These are phyloP conservation scores for Heliconius erato DNA, from an alignment of 2,888 invertebrate genomes.

Conservation along the genomic window DNA sequence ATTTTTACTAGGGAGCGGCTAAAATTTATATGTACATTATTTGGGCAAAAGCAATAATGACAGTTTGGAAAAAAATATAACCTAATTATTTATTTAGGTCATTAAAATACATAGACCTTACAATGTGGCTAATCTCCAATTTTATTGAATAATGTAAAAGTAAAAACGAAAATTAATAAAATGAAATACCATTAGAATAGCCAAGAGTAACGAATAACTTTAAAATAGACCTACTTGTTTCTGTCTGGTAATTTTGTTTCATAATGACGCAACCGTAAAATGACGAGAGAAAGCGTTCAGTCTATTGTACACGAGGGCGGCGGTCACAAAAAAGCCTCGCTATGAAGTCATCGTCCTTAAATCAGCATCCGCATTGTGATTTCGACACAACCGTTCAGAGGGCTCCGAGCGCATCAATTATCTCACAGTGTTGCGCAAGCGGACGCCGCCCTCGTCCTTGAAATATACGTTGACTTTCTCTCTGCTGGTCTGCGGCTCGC, in stretches of 20 bases:
- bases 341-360: slow-evolving; percentile 76
- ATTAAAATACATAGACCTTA: background rate
- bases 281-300: slow-evolving; percentile 57
- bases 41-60: background rate
- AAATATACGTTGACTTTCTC: slow-evolving; percentile 78
- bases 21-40: background rate
- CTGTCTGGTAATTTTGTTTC: slow-evolving; percentile 10
- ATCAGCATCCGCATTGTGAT: slow-evolving; percentile 71
- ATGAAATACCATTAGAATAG: background rate
- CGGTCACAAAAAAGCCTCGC: slow-evolving; percentile 58
- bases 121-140: background rate
- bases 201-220: background rate
- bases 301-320: slow-evolving; percentile 51
- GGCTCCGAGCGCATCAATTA: slow-evolving; percentile 62
- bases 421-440: slow-evolving; percentile 71
- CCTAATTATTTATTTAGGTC: background rate
- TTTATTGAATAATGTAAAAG: background rate
- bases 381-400: slow-evolving; percentile 63
- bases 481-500: slow-evolving; percentile 58
- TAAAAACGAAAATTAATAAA: background rate
- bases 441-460: slow-evolving; percentile 83
- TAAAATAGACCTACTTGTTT: background rate
- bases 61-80: background rate
- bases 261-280: slow-evolving; percentile 45
- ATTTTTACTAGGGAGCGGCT: background rate